Base-by-base conservation (phyloP, 2,113 vertebrate species). In the Istiophorus platypterus region DNA sequence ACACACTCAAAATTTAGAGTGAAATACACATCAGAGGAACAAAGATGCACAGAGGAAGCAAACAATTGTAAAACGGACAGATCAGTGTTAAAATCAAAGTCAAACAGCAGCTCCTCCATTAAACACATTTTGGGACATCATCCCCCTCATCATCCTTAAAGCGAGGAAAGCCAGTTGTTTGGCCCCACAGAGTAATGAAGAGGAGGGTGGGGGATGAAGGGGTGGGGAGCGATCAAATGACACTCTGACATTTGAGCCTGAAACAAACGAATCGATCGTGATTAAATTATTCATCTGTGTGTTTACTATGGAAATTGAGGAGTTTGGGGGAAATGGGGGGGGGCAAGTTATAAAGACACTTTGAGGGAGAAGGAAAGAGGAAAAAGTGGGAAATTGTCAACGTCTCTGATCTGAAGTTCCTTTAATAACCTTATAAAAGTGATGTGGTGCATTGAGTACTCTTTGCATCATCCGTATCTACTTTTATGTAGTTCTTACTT, bases 211-310 rank as follows among this genome's bases (percentile, higher is more conserved):
- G 27, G 45, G 63, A 29, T 37, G 52, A 37, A 56, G 76, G 42
- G 75, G 69, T 57, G 72, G 31, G 69, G 68, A 80, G 78, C 20
- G 75, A 82, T 92, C 86, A 86, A 88, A 93, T 91, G 92, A 92
- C 93, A 92, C 70, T 84, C 85, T 94, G 93, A 93, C 92, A 93
- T 94, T 92, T 93, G 88, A 92, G 91, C 72, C 62, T 0, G 86
- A 91, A 91, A 91, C 88, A 92, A 92, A 91, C 79, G 34, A 92
- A 92, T 92, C 88, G 82, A 94, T 93, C 57, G 9, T 66, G 85
- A 92, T 92, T 94, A 68, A 92, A 94, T 91, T 91, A 94, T 93
- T 91, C 90, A 92, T 91, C 80, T 82, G 83, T 91, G 83, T 90
- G 88, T 91, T 93, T 90, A 78, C 87, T 52, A 58, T 85, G 69